Conservation (phyloP, 2,888 invertebrate species). For the Drosophila paucipuncta region DNA sequence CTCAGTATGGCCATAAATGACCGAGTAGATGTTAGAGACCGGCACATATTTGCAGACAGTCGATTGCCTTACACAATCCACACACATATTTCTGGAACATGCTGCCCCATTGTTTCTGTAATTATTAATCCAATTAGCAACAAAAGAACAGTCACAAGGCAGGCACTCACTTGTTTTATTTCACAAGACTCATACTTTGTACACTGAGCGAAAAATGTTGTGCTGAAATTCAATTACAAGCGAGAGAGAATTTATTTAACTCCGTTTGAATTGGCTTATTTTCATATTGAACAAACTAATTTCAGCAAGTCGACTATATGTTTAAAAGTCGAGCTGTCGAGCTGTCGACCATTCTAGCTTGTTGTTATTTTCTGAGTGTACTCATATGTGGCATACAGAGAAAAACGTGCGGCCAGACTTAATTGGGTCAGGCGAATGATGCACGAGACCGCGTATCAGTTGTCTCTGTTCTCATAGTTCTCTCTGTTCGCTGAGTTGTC, state of each 20-base stretch:
- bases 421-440: slow-evolving; percentile 53
- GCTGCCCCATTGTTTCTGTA: slow-evolving; percentile 72
- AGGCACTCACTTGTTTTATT: slow-evolving; percentile 28
- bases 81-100: slow-evolving; percentile 40
- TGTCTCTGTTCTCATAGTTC: slow-evolving; percentile 6
- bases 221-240: not conserved
- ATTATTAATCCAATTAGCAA: slow-evolving; percentile 76
- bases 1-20: slow-evolving; percentile 34
- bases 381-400: slow-evolving; percentile 4
- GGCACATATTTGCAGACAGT: slow-evolving; percentile 46
- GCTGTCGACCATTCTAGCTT: not conserved
- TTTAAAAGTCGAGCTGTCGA: not conserved
- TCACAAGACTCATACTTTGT: slow-evolving; percentile 33
- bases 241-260: not conserved
- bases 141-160: slow-evolving; percentile 60
- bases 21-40: slow-evolving; percentile 7
- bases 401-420: slow-evolving; percentile 37
- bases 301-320: not conserved
- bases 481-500: not conserved
- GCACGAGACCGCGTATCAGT: slow-evolving; percentile 56
- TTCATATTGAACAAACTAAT: not conserved
- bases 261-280: not conserved
- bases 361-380: not conserved
- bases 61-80: slow-evolving; percentile 68
- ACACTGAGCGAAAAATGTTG: not conserved